A percentile compares a stretch with the other conserved stretches of the same genome.
phyloP scores from a whole-genome alignment of 2,113 vertebrate species.

The Crypturellus undulatus region DNA sequence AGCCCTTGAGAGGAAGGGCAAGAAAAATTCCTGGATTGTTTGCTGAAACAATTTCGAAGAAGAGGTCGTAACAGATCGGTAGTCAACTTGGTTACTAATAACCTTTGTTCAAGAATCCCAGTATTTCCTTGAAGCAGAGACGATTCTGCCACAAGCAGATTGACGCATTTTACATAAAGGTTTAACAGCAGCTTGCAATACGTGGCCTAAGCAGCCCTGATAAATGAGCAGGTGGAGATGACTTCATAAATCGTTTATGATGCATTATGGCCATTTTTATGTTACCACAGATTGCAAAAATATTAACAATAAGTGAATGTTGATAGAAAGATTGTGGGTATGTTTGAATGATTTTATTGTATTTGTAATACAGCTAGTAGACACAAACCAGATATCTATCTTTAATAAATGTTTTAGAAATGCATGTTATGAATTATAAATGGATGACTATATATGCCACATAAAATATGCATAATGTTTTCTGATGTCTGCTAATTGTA shows the following conservation, averaged over 20 bases:
- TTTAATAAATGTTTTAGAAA: conserved; percentile 65
- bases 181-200: neutral
- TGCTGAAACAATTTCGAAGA: neutral
- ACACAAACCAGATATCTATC: conserved; percentile 53
- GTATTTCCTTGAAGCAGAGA: neutral
- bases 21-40: neutral
- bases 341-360: conserved; percentile 48
- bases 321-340: conserved; percentile 35
- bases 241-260: conserved; percentile 18
- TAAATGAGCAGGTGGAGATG: neutral
- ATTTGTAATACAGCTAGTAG: conserved; percentile 38
- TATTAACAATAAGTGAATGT: conserved; percentile 42
- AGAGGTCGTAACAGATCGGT: neutral
- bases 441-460: conserved; percentile 11
- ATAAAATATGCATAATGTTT: conserved; percentile 69
- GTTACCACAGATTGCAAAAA: conserved; percentile 9
- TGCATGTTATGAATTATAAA: conserved; percentile 63
- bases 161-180: neutral
- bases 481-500: conserved; percentile 30
- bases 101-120: neutral
- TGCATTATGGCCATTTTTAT: conserved; percentile 1
- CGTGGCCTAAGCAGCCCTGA: neutral
- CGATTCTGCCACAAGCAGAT: neutral
- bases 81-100: neutral
- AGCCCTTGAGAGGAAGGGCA: neutral